These are phyloP conservation scores for Limnephilus marmoratus DNA, from an alignment of 2,888 invertebrate genomes.

Conservation along the genomic window DNA sequence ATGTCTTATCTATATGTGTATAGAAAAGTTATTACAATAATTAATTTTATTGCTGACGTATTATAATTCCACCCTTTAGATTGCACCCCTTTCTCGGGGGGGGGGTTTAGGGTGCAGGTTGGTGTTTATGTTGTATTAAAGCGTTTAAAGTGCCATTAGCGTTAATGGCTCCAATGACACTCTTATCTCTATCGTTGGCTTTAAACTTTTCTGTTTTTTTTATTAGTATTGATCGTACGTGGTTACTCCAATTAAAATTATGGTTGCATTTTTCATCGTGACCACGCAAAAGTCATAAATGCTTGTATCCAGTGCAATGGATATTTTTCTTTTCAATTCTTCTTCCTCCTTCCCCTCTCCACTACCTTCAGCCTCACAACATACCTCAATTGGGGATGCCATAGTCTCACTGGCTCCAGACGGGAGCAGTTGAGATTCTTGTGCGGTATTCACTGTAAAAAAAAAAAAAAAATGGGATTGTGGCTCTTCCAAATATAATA, in stretches of 20 bases:
- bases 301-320: neutral
- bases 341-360: no score
- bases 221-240: neutral
- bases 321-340: no score
- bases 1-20: constrained; percentile 51
- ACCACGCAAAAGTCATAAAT: neutral
- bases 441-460: no score
- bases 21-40: constrained; percentile 58
- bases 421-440: no score
- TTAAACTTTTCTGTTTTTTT: constrained; percentile 7
- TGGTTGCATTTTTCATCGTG: neutral
- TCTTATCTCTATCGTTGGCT: constrained; percentile 37
- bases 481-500: no score
- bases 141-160: constrained; percentile 63
- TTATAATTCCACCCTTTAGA: constrained; percentile 18
- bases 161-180: constrained; percentile 56
- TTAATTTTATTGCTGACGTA: neutral
- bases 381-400: no score
- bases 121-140: constrained; percentile 25
- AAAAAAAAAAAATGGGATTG: no score
- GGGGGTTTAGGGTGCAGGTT: constrained; percentile 3
- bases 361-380: no score
- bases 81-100: constrained; percentile 11
- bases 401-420: no score
- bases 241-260: neutral